phyloP scores from a whole-genome alignment of 2,797 vertebrate species.

The Enteromius mattozi region DNA sequence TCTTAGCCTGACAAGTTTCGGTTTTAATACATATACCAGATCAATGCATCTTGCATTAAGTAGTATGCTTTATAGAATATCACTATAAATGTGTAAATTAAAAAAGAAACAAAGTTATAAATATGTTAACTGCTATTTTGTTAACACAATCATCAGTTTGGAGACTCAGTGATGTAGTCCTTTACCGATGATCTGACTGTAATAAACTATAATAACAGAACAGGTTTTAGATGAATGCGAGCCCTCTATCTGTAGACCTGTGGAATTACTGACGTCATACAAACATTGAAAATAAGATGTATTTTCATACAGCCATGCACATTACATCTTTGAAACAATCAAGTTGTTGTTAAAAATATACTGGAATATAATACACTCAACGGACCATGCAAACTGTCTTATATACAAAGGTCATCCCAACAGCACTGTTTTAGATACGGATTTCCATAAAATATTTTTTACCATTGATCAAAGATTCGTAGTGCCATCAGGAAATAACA shows the following conservation, averaged over 20 bases:
- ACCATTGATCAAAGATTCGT: neutral
- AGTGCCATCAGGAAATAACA: neutral
- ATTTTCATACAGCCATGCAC: neutral
- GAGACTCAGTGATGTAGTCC: neutral
- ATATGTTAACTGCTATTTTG: neutral
- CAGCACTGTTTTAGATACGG: too few relatives aligned
- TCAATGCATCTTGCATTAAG: neutral
- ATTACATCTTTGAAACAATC: neutral
- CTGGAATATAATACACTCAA: neutral
- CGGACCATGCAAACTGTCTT: neutral
- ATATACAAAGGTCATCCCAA: neutral
- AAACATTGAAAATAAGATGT: neutral
- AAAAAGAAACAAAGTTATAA: neutral
- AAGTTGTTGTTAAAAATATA: neutral
- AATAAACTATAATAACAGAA: neutral
- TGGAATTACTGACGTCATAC: neutral
- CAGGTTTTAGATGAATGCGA: neutral
- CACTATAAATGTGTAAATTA: neutral
- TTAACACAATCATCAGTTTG: neutral
- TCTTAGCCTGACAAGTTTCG: neutral
- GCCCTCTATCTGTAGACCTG: constrained; percentile 8
- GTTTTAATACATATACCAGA: neutral
- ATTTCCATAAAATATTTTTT: neutral
- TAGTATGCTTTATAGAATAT: too few relatives aligned
- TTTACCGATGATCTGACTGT: neutral